These are phyloP conservation scores for Thamnophis elegans DNA, from an alignment of 2,797 vertebrate genomes.

Conservation along the genomic window DNA sequence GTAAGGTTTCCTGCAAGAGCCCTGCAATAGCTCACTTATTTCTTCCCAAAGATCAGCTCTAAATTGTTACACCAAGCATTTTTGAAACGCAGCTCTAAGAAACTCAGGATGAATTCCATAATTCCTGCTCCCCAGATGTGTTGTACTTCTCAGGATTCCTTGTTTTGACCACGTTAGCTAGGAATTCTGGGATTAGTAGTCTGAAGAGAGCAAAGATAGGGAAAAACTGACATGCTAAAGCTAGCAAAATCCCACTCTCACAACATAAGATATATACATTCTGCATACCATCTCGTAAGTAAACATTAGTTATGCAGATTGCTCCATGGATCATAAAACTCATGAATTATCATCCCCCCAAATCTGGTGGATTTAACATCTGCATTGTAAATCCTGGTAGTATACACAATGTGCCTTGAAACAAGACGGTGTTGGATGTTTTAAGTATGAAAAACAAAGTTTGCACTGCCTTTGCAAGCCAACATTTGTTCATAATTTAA, in stretches of 20 bases:
- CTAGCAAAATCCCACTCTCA: neutral
- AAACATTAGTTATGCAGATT: neutral
- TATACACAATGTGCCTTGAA: neutral
- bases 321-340: neutral
- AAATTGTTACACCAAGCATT: neutral
- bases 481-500: neutral
- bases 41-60: neutral
- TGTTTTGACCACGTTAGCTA: neutral
- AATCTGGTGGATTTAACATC: neutral
- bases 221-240: neutral
- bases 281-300: neutral
- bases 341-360: neutral
- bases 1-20: neutral
- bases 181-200: neutral
- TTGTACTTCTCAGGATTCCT: neutral
- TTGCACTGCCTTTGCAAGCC: neutral
- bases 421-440: neutral
- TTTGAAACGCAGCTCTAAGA: neutral
- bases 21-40: neutral
- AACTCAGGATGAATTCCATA: neutral
- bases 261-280: neutral
- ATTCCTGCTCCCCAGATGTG: neutral
- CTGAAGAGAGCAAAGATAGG: neutral
- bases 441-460: neutral
- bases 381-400: neutral